Base-by-base conservation (phyloP, 2,888 invertebrate genomes). In the Mayetiola destructor region DNA sequence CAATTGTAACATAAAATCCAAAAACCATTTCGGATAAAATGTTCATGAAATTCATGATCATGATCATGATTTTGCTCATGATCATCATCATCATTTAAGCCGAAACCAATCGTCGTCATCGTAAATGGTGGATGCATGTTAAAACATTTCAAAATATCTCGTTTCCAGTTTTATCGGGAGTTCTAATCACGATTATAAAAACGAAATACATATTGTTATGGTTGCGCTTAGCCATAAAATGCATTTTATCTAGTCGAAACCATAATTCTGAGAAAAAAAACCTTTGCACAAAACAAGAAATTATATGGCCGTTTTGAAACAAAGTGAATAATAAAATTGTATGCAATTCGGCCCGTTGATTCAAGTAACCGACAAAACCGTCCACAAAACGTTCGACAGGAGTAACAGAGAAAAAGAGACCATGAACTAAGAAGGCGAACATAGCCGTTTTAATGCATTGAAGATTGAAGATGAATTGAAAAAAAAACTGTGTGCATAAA, bases 251-350 rank as follows among this genome's bases (percentile, higher is more conserved):
- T 48, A 27, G 27, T 27, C 48, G 27, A 48, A 48, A n/a, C 27
- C 48, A 48, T n/a, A n/a, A n/a, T 48, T 48, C 48, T 16, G 48
- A 48, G 48, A 48, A 48, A 48, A n/a, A n/a, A n/a, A n/a, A n/a
- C n/a, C 48, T 27, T 48, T 48, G 48, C 48, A 16, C 48, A 48
- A 48, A 48, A 48, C 48, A 27, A 48, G 48, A 48, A 48, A 48
- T 48, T 48, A 48, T 48, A 27, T n/a, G n/a, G n/a, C n/a, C 48
- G 23, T 27, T 27, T 48, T 27, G 27, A n/a, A 27, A 48, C 29
- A n/a, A n/a, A 27, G 23, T 48, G 48, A 48, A 48, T 48, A 48
- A 48, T 27, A 27, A 27, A 39, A 48, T 48, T 23, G 16, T 27
- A 48, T 48, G 48, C 48, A 16, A 48, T 48, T 27, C 48, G 27